Conservation (phyloP, 2,888 invertebrate genomes). For the Galeruca laticollis region DNA sequence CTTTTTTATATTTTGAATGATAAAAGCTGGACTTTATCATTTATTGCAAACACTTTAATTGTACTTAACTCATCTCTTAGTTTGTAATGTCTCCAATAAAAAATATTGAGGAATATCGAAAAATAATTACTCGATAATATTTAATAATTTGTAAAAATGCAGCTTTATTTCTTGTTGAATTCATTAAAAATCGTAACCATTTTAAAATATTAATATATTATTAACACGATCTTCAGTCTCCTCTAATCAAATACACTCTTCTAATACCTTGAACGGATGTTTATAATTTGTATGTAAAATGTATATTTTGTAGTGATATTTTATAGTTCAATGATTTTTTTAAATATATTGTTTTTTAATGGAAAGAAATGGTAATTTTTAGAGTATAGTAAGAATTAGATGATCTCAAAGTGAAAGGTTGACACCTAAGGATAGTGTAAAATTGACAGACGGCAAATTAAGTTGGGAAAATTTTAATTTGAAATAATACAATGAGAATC, state of each 20-base stretch:
- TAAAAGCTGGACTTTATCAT: no score
- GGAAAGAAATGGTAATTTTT: conserved; percentile 1
- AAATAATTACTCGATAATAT: no score
- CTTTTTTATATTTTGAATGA: no score
- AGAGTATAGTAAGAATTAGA: neutral
- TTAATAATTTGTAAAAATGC: no score
- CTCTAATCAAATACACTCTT: conserved; percentile 1
- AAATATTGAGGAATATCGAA: no score
- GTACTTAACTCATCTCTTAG: no score
- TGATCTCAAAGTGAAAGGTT: conserved; percentile 13
- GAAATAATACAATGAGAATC: no score
- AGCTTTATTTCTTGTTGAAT: no score
- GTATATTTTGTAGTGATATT: conserved; percentile 18
- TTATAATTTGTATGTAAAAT: conserved; percentile 14
- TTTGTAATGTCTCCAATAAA: no score
- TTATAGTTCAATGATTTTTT: conserved; percentile 12
- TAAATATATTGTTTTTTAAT: conserved; percentile 8
- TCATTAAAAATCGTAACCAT: neutral
- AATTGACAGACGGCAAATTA: neutral
- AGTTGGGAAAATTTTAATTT: no score
- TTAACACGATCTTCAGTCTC: neutral
- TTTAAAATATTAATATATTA: neutral
- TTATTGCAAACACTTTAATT: no score
- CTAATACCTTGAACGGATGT: neutral
- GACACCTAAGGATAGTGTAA: neutral